Conservation (phyloP, 2,888 invertebrate genomes). For the Frankliniella fusca region DNA sequence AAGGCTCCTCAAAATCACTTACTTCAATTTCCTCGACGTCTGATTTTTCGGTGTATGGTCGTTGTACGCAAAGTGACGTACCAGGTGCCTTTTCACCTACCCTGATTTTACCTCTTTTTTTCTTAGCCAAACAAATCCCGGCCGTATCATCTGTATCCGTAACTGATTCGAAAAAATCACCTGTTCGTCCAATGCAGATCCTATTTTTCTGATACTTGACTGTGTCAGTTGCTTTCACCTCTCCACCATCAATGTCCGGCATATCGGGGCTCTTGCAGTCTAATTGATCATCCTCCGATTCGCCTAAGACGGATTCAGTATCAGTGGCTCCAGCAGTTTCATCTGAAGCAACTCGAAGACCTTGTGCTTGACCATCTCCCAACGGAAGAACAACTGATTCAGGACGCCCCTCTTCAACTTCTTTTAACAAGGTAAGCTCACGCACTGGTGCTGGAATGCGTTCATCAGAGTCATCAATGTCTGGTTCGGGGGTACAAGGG, state of each 20-base stretch:
- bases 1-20: slow-evolving; percentile 44
- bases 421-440: slow-evolving; percentile 49
- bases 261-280: slow-evolving; percentile 38
- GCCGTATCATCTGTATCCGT: slow-evolving; percentile 53
- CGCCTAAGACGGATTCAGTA: slow-evolving; percentile 41
- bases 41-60: slow-evolving; percentile 40
- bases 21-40: slow-evolving; percentile 50
- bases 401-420: slow-evolving; percentile 48
- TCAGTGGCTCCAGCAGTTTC: slow-evolving; percentile 36
- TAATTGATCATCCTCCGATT: slow-evolving; percentile 45
- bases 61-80: slow-evolving; percentile 1
- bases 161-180: slow-evolving; percentile 43
- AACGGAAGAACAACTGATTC: slow-evolving; percentile 51
- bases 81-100: neutral
- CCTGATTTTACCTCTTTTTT: slow-evolving; percentile 33
- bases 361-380: slow-evolving; percentile 42
- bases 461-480: slow-evolving; percentile 39
- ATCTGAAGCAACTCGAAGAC: slow-evolving; percentile 36
- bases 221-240: slow-evolving; percentile 41
- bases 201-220: slow-evolving; percentile 40
- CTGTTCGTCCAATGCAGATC: slow-evolving; percentile 37
- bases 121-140: slow-evolving; percentile 44
- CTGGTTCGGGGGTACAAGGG: slow-evolving; percentile 35
- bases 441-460: slow-evolving; percentile 49
- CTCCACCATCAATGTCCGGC: slow-evolving; percentile 42